Evolutionary conservation across 1,140 invertebrate genomes (phyloP), one percentile per base, ranked within the genome.

Genomic region (Micrasema longulum): DNA sequence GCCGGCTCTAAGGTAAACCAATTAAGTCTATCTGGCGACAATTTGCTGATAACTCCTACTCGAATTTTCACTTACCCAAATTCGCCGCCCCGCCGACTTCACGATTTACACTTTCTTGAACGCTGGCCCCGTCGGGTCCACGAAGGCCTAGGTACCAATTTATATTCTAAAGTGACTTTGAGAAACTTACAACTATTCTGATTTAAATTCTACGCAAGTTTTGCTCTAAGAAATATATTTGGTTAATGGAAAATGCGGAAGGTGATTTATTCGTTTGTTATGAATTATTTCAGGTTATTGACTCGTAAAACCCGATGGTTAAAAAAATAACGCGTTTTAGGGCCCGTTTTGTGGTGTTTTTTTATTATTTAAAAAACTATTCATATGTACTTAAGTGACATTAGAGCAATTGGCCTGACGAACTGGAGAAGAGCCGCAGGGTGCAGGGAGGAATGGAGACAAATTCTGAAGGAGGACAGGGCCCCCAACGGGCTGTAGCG

Each of bases 21-120:
- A 72, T 72, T 72, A 72, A 72, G 62, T 66, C 62, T 66, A 66
- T 72, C 70, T 66, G 60, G 48, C 48, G 70, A 45, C 70, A 71
- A 64, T 64, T 64, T 53, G 69, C 43, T 57, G 69, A 26, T 47
- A 52, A 35, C 43, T 10, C 47, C 47, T 35, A 26, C 23, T 53
- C 57, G 57, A 64, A 64, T 16, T 53, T 53, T 68, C 65, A 43
- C 65, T 68, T 20, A 41, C 47, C 65, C 50, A 16, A 53, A 26
- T 55, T 38, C 65, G 64, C 22, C 71, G 65, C 43, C 65, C 57
- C 57, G 67, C 57, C 71, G 65, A 57, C 72, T 55, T 53, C 60
- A 62, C 62, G 57, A 70, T 60, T 60, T 60, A 60, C 38, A 35
- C 55, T 20, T 38, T 18, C 35, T 36, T 20, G 50, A 18, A 26